Conservation (phyloP, 37 sponge, comb jelly and placozoan species). For the Beroe ovata region DNA sequence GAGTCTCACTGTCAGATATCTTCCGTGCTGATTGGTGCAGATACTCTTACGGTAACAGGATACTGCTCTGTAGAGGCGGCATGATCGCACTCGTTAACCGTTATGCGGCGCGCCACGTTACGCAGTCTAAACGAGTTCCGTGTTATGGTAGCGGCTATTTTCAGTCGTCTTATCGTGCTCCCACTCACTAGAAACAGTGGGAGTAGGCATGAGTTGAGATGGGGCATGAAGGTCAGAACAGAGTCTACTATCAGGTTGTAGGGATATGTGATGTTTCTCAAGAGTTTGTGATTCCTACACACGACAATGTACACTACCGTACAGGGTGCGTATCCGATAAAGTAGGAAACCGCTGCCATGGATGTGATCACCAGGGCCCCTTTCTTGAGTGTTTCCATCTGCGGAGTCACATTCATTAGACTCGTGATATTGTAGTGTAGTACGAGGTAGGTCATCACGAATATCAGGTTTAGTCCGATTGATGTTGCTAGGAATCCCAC, state of each 20-base stretch:
- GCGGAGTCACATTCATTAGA: not conserved
- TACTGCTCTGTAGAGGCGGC: too few relatives aligned
- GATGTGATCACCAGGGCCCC: conserved; percentile 50
- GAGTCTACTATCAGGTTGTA: conserved; percentile 30
- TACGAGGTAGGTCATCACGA: conserved; percentile 35
- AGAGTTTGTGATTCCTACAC: not conserved
- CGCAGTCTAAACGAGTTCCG: not conserved
- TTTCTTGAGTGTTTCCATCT: conserved; percentile 7
- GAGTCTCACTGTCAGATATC: not conserved
- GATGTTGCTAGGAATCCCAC: not conserved
- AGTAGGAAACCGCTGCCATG: conserved; percentile 5
- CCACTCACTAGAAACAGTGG: conserved; percentile 44
- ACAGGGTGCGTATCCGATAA: conserved; percentile 25
- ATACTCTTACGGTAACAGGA: too few relatives aligned
- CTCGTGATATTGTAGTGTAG: conserved; percentile 14
- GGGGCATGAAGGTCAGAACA: not conserved
- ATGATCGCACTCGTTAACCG: too few relatives aligned
- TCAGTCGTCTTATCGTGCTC: not conserved
- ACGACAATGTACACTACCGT: conserved; percentile 14
- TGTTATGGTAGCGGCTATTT: conserved; percentile 6
- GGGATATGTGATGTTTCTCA: not conserved
- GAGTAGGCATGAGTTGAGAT: conserved; percentile 39
- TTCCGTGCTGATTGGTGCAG: not conserved
- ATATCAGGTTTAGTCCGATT: conserved; percentile 1
- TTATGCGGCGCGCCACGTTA: too few relatives aligned